These are phyloP conservation scores for Himalopsyche anomala DNA, from an alignment of 2,888 invertebrate species.

Conservation along the genomic window DNA sequence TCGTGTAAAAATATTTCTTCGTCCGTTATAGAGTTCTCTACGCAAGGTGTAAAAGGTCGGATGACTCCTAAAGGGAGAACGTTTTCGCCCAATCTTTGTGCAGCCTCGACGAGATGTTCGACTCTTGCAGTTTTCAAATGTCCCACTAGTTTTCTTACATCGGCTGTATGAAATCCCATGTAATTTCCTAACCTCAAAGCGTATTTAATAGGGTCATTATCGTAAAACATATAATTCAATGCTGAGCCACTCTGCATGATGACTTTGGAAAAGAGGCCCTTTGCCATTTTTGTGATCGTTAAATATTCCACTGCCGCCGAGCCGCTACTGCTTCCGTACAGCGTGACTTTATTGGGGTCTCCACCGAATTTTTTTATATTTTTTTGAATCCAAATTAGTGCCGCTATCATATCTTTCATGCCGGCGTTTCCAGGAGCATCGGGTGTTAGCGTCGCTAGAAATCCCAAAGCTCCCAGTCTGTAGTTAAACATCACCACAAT, in stretches of 20 bases:
- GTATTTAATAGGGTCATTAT: slow-evolving; percentile 68
- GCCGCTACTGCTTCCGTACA: slow-evolving; percentile 74
- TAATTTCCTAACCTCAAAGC: slow-evolving; percentile 71
- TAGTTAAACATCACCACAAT: slow-evolving; percentile 74
- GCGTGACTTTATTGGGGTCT: slow-evolving; percentile 71
- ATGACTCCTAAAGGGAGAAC: slow-evolving; percentile 68
- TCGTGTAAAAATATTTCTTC: slow-evolving; percentile 71
- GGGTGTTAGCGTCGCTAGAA: slow-evolving; percentile 71
- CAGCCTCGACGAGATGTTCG: slow-evolving; percentile 70
- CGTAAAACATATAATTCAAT: slow-evolving; percentile 70
- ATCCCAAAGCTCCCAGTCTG: slow-evolving; percentile 72
- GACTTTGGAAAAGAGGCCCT: slow-evolving; percentile 73
- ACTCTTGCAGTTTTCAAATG: slow-evolving; percentile 69
- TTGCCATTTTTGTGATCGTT: slow-evolving; percentile 70
- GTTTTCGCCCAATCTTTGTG: slow-evolving; percentile 69
- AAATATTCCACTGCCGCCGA: slow-evolving; percentile 70
- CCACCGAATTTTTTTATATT: slow-evolving; percentile 73
- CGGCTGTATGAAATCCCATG: slow-evolving; percentile 72
- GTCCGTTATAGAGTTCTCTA: slow-evolving; percentile 71
- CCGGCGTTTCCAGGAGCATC: slow-evolving; percentile 74
- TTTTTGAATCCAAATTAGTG: slow-evolving; percentile 72
- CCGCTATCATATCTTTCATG: slow-evolving; percentile 72
- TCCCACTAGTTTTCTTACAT: slow-evolving; percentile 69
- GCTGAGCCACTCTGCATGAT: slow-evolving; percentile 70
- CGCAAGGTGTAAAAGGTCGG: slow-evolving; percentile 70